Evolutionary conservation across 2,888 invertebrate genomes (phyloP).

Genomic region (Nomada ferruginata): DNA sequence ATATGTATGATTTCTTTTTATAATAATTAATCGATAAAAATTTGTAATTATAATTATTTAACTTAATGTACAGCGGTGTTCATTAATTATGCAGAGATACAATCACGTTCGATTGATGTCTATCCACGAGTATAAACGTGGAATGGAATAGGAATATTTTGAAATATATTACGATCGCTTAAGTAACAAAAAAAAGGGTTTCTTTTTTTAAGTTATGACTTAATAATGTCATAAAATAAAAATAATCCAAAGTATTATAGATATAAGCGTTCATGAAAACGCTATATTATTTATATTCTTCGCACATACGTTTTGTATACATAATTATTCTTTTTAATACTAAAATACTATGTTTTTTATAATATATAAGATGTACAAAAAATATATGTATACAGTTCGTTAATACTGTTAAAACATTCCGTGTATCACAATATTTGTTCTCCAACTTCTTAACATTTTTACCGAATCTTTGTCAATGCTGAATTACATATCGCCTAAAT

Average conservation of each 20-base stretch:
- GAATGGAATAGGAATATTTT: conserved; percentile 14
- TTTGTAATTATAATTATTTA: background rate
- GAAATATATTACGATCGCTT: conserved; percentile 23
- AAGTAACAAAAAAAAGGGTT: background rate
- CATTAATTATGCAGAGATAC: conserved; percentile 5
- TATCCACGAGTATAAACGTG: conserved; percentile 9
- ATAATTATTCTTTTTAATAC: conserved; percentile 25
- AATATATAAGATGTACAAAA: background rate
- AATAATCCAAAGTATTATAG: conserved; percentile 39
- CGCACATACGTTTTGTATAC: conserved; percentile 24
- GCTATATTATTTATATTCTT: conserved; percentile 49
- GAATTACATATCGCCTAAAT: conserved; percentile 16
- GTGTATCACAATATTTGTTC: conserved; percentile 19
- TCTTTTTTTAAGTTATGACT: conserved; percentile 11
- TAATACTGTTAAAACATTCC: conserved; percentile 29
- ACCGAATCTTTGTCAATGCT: conserved; percentile 12
- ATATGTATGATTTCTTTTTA: background rate
- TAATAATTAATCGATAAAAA: background rate
- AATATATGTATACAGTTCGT: conserved; percentile 16
- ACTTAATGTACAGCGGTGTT: background rate
- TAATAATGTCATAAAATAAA: conserved; percentile 26
- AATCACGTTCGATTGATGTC: conserved; percentile 20
- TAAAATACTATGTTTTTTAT: conserved; percentile 26
- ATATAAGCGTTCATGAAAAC: conserved; percentile 50
- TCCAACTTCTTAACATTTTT: conserved; percentile 3